A percentile compares a stretch with the other conserved stretches of the same genome.
These are phyloP conservation scores for Chaetoderma sp. DNA, from an alignment of 2,888 invertebrate genomes.

Conservation along the genomic window DNA sequence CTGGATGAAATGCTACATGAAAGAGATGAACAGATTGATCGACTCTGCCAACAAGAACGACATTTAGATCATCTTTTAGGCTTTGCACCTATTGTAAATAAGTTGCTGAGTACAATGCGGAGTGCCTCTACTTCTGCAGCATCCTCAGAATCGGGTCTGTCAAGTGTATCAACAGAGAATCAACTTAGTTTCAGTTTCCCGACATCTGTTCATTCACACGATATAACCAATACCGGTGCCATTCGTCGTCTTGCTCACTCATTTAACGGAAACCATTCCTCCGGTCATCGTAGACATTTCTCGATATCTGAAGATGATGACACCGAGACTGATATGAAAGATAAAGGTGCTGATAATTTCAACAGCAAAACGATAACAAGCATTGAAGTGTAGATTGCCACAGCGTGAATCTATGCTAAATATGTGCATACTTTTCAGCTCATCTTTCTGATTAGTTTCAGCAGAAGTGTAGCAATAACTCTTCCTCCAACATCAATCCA, in stretches of 20 bases:
- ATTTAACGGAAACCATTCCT: background rate
- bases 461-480: too few relatives aligned
- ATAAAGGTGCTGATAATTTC: background rate
- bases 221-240: background rate
- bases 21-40: slow-evolving; percentile 38
- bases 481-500: too few relatives aligned
- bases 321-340: slow-evolving; percentile 15
- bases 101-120: slow-evolving; percentile 32
- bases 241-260: background rate
- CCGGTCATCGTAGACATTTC: slow-evolving; percentile 27
- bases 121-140: slow-evolving; percentile 23
- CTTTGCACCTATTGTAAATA: slow-evolving; percentile 30
- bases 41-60: slow-evolving; percentile 21
- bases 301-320: slow-evolving; percentile 41
- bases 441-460: too few relatives aligned
- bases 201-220: background rate
- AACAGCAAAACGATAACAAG: too few relatives aligned
- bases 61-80: slow-evolving; percentile 26
- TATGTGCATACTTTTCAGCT: too few relatives aligned
- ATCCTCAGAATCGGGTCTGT: background rate
- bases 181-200: too few relatives aligned
- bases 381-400: too few relatives aligned
- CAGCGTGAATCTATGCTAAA: too few relatives aligned
- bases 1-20: slow-evolving; percentile 41
- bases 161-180: background rate